Evolutionary conservation across 2,888 invertebrate species (phyloP).

Genomic region (Thalpophila matura): DNA sequence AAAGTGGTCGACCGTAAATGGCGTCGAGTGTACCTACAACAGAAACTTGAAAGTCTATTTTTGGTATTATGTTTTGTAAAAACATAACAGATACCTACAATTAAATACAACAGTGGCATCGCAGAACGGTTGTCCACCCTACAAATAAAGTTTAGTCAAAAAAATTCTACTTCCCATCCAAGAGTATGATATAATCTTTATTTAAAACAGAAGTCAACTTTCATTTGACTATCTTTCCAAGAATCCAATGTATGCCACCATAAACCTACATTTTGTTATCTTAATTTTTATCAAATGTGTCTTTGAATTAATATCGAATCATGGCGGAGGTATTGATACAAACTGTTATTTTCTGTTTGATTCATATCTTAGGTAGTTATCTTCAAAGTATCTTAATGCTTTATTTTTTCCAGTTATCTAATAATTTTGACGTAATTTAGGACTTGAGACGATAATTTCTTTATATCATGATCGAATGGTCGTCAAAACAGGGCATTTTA

Average conservation of each 20-base stretch:
- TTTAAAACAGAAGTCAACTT: conserved; percentile 72
- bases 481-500: neutral
- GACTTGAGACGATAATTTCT: neutral
- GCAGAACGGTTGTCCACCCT: no score
- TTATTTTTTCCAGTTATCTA: conserved; percentile 20
- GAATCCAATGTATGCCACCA: conserved; percentile 60
- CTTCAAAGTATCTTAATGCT: conserved; percentile 26
- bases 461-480: neutral
- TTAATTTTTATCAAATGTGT: conserved; percentile 58
- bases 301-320: conserved; percentile 58
- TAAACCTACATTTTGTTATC: conserved; percentile 69
- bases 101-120: no score
- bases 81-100: no score
- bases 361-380: conserved; percentile 47
- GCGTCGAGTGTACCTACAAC: no score
- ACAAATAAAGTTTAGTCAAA: neutral
- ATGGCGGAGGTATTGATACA: conserved; percentile 49
- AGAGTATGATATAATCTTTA: conserved; percentile 53
- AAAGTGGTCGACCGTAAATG: no score
- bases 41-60: no score
- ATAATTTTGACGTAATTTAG: conserved; percentile 16
- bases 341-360: conserved; percentile 55
- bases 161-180: conserved; percentile 35
- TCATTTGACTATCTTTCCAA: conserved; percentile 65
- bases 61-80: no score